phyloP scores from a whole-genome alignment of 2,888 invertebrate genomes.

The Capitulum mitella region DNA sequence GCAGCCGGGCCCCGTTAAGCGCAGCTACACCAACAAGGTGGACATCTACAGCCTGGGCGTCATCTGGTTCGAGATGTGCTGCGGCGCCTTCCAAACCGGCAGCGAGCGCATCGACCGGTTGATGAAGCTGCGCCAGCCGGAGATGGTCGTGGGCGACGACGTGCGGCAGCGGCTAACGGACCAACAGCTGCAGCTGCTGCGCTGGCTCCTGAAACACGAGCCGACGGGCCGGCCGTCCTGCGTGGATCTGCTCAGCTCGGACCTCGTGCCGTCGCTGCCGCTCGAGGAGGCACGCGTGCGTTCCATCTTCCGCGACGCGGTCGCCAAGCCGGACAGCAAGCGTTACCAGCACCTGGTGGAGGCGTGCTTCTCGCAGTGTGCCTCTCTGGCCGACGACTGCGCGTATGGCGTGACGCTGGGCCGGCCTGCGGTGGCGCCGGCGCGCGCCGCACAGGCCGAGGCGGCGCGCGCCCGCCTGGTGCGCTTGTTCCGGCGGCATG shows the following conservation, averaged over 20 bases:
- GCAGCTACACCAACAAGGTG: conserved; percentile 54
- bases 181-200: conserved; percentile 55
- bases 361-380: conserved; percentile 51
- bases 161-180: conserved; percentile 54
- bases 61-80: conserved; percentile 93
- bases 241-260: conserved; percentile 70
- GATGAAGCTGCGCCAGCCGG: conserved; percentile 59
- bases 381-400: conserved; percentile 62
- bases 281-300: conserved; percentile 79
- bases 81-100: conserved; percentile 69
- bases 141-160: conserved; percentile 62
- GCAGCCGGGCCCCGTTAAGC: conserved; percentile 58
- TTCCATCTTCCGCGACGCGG: conserved; percentile 70
- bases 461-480: conserved; percentile 37
- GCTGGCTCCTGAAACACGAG: conserved; percentile 81
- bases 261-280: conserved; percentile 72
- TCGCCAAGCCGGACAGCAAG: conserved; percentile 71
- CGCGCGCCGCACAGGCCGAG: conserved; percentile 46
- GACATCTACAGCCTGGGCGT: conserved; percentile 82
- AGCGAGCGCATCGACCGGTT: conserved; percentile 84
- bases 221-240: conserved; percentile 74
- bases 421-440: conserved; percentile 42
- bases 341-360: conserved; percentile 63
- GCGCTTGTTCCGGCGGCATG: conserved; percentile 59
- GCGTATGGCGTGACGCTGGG: conserved; percentile 65